A percentile compares a stretch with the other conserved stretches of the same genome.
Conservation (phyloP, 2,113 vertebrate genomes). For the Piprites chloris region DNA sequence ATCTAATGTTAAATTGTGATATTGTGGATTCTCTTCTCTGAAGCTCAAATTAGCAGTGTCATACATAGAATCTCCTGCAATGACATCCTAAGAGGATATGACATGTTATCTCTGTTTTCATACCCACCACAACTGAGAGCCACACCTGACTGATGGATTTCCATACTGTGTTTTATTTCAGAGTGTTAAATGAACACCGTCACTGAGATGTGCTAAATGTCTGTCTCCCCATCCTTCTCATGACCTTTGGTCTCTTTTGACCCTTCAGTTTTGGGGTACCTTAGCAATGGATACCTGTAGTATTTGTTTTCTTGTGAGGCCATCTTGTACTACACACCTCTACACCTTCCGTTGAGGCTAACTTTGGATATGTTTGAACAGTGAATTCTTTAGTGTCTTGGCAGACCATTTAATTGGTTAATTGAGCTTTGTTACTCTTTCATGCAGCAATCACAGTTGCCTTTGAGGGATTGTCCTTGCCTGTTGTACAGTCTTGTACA, state of each 20-base stretch:
- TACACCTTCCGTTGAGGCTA: background rate
- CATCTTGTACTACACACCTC: background rate
- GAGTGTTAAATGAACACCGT: background rate
- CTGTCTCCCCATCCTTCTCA: background rate
- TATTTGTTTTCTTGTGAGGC: background rate
- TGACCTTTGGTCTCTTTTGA: background rate
- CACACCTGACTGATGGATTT: background rate
- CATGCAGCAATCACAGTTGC: background rate
- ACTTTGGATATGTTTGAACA: background rate
- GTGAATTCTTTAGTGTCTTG: background rate
- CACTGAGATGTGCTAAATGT: background rate
- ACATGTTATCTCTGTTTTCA: background rate
- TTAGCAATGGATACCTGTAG: background rate
- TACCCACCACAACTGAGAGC: background rate
- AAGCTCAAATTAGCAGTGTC: background rate
- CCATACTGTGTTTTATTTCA: background rate
- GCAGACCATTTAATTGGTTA: slow-evolving; percentile 15
- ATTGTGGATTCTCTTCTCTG: background rate
- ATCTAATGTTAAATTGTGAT: background rate
- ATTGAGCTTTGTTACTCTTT: slow-evolving; percentile 17
- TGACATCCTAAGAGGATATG: background rate
- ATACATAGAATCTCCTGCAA: background rate
- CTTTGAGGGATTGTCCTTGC: slow-evolving; percentile 6
- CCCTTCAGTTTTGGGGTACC: background rate
- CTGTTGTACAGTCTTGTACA: background rate